Conservation (phyloP, 1,140 invertebrate genomes). For the Coenobita brevimanus region DNA sequence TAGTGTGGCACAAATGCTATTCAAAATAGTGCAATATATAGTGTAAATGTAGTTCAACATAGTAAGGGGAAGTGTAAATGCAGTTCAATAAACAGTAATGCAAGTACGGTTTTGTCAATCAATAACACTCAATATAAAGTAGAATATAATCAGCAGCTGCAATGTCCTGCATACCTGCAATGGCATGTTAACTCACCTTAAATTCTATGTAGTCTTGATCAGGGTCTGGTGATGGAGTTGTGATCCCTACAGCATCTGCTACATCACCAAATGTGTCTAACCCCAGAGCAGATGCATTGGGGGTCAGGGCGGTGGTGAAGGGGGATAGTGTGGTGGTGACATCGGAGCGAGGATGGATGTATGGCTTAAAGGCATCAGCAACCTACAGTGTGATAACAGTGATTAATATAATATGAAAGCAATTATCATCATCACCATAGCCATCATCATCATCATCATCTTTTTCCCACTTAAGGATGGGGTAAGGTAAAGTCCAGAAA, state of each 20-base stretch:
- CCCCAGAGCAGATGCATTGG: conserved; percentile 13
- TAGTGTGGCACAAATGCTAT: too few relatives aligned
- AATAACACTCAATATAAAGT: conserved; percentile 70
- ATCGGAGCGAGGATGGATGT: conserved; percentile 16
- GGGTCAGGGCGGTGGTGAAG: neutral
- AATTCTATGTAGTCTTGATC: conserved; percentile 21
- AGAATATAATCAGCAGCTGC: neutral
- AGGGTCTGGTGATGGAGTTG: conserved; percentile 24
- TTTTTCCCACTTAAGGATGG: too few relatives aligned
- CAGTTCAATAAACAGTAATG: too few relatives aligned
- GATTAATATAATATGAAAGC: neutral
- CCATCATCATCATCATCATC: too few relatives aligned
- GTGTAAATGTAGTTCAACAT: too few relatives aligned
- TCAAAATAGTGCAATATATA: too few relatives aligned
- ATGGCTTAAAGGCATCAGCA: conserved; percentile 64
- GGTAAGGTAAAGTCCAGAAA: neutral
- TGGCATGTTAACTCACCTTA: neutral
- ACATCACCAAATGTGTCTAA: neutral
- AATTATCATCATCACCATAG: neutral
- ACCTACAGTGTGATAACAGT: conserved; percentile 26
- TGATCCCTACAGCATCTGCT: neutral
- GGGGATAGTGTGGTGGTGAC: neutral
- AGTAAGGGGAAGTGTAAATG: too few relatives aligned
- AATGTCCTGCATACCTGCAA: neutral
- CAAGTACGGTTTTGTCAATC: too few relatives aligned